These are phyloP conservation scores for Euschistus heros DNA, from an alignment of 1,140 invertebrate species.

Conservation along the genomic window DNA sequence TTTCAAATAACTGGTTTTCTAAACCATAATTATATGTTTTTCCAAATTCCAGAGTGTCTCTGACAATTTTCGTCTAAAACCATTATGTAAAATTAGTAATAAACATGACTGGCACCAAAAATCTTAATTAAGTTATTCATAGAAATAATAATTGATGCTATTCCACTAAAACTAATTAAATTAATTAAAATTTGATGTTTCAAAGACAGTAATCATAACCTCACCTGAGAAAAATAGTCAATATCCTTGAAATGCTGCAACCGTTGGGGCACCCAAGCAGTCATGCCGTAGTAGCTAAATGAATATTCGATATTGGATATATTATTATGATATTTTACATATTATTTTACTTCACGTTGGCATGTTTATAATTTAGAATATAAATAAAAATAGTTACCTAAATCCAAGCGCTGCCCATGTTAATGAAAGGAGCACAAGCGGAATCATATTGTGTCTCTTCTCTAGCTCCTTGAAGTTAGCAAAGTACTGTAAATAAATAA, in stretches of 20 bases:
- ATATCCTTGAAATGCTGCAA: conserved; percentile 9
- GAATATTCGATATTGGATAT: neutral
- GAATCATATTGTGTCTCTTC: conserved; percentile 2
- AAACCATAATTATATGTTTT: conserved; percentile 35
- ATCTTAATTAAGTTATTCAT: no score
- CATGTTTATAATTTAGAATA: no score
- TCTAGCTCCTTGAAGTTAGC: neutral
- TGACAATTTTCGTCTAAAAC: neutral
- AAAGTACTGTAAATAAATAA: conserved; percentile 18
- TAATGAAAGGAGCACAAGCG: conserved; percentile 6
- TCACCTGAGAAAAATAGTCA: conserved; percentile 10
- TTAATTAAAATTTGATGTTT: no score
- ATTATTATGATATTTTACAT: neutral
- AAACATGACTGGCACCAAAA: no score
- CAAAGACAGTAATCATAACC: neutral
- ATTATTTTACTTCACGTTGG: no score
- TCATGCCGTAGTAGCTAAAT: conserved; percentile 21
- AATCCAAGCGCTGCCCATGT: conserved; percentile 18
- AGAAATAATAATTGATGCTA: no score
- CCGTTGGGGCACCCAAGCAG: neutral
- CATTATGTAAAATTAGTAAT: neutral
- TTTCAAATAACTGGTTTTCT: conserved; percentile 36
- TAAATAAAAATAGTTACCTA: conserved; percentile 12
- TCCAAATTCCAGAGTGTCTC: conserved; percentile 10
- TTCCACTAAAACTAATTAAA: no score